Evolutionary conservation across 2,113 vertebrate species (phyloP).

Genomic region (Zosterops pallidus): DNA sequence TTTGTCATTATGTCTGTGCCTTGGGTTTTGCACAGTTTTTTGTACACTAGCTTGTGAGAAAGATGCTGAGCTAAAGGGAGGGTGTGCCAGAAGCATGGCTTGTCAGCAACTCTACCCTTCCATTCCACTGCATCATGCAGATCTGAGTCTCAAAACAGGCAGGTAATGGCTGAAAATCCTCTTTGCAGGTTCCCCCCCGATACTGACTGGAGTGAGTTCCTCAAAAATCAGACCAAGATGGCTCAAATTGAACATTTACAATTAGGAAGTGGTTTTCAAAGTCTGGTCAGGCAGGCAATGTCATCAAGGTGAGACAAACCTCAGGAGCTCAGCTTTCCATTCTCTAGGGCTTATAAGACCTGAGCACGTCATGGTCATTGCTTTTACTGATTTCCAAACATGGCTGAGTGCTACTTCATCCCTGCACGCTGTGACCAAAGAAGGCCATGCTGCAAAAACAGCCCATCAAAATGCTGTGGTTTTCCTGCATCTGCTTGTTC

Average conservation of each 20-base stretch:
- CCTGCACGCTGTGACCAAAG: accelerated
- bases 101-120: not conserved
- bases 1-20: not conserved
- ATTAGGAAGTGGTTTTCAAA: not conserved
- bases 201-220: not conserved
- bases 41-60: not conserved
- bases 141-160: not conserved
- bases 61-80: not conserved
- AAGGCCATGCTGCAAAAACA: not conserved
- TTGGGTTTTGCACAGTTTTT: not conserved
- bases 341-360: not conserved
- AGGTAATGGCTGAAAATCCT: not conserved
- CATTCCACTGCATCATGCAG: not conserved
- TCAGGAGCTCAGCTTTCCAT: not conserved
- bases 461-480: not conserved
- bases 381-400: not conserved
- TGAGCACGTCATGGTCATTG: accelerated
- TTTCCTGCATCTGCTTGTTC: not conserved
- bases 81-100: too few relatives aligned
- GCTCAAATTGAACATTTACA: not conserved
- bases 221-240: not conserved
- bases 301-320: not conserved
- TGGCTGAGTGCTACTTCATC: not conserved
- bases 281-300: not conserved
- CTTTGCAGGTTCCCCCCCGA: not conserved